Conservation (phyloP, 2,113 vertebrate genomes). For the Lichenostomus cassidix region DNA sequence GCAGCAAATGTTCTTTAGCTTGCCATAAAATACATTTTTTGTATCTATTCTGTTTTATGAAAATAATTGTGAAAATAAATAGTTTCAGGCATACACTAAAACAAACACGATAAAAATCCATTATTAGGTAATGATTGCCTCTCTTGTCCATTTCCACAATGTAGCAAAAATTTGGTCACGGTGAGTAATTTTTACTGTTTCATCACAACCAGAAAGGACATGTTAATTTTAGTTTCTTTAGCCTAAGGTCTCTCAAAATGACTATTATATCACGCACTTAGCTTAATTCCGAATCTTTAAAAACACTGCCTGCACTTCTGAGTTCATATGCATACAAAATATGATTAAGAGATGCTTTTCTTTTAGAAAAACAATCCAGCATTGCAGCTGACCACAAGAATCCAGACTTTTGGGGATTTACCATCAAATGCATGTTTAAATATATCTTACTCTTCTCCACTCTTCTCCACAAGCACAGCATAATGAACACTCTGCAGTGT, state of each 20-base stretch:
- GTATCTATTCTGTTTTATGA: background rate
- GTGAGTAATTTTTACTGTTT: conserved; percentile 10
- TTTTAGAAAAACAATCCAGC: background rate
- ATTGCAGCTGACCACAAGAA: background rate
- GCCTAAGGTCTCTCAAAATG: conserved; percentile 1
- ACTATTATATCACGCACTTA: background rate
- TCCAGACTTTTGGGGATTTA: background rate
- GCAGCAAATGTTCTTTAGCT: background rate
- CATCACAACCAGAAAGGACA: conserved; percentile 15
- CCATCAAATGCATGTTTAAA: background rate
- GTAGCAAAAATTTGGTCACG: background rate
- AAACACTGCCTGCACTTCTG: background rate
- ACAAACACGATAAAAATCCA: background rate
- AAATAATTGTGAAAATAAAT: background rate
- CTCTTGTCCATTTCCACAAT: background rate
- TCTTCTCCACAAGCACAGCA: background rate
- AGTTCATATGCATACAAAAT: background rate
- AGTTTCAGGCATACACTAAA: background rate
- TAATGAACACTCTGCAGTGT: background rate
- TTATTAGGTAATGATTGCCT: background rate
- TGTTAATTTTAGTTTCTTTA: conserved; percentile 25
- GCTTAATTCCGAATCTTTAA: conserved; percentile 19
- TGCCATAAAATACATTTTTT: background rate
- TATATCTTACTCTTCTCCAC: background rate
- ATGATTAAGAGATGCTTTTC: background rate